Evolutionary conservation across 2,797 vertebrate species (phyloP), one percentile per base, ranked within the genome.

Genomic region (Fratercula arctica): DNA sequence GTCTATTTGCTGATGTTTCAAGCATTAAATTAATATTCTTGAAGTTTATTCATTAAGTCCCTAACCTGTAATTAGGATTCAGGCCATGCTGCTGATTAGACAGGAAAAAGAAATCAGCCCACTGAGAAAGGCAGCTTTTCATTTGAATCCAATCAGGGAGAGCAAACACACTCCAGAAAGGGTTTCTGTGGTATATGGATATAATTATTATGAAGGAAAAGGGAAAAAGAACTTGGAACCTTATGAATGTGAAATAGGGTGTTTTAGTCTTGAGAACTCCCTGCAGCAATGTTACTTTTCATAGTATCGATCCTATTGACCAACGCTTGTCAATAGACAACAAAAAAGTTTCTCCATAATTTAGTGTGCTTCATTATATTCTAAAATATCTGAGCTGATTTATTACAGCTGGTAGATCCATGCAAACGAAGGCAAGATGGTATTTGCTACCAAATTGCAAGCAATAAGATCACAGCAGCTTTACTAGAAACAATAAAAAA

Each of bases 1-100:
- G 13, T 95, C 85, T 96, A 74, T 96, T 95, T 97, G 48, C 73
- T 93, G 90, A 61, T 54, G 85, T 90, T 95, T 96, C 93, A 97
- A 96, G 94, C 96, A 95, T 97, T 97, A 96, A 95, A 96, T 97
- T 97, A 97, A 97, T 97, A 95, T 97, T 95, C 94, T 94, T 79
- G 33, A 92, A 91, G 90, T 96, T 89, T 70, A 96, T 95, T 96
- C 96, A 95, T 96, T 96, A 96, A 90, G 61, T 91, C 88, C n/a
- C 91, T 92, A 91, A 93, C 85, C 82, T 77, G 63, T 91, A 90
- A 95, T 96, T 97, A 97, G 82, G 92, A 97, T 97, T 97, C 96
- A 75, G 82, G 21, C 85, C 89, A 76, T 59, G 85, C 29, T 89
- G 78, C 43, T 73, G 85, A 92, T 94, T 94, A 96, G 91, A 91